A percentile compares a stretch with the other conserved stretches of the same genome.
phyloP scores from a whole-genome alignment of 2,113 vertebrate species.

The Hemicordylus capensis region DNA sequence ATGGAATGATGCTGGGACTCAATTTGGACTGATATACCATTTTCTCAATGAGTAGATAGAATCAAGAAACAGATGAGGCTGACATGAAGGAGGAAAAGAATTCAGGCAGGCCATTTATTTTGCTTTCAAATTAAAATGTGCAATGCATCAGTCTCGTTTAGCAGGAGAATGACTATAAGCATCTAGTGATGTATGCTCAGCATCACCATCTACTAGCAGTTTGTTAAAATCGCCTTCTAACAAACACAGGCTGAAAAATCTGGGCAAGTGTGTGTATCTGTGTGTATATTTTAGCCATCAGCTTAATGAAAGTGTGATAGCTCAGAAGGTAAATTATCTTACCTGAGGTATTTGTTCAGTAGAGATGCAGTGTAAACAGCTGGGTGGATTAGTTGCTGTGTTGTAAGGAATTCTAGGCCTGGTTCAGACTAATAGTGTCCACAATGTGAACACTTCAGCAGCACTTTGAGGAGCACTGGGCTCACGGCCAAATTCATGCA shows the following conservation, averaged over 20 bases:
- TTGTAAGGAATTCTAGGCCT: background rate
- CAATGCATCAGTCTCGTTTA: background rate
- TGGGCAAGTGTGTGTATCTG: background rate
- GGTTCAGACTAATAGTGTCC: background rate
- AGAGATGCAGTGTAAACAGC: background rate
- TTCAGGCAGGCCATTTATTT: background rate
- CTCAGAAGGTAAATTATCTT: constrained; percentile 2
- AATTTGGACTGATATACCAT: background rate
- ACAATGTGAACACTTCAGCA: background rate
- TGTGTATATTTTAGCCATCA: background rate
- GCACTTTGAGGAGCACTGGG: background rate
- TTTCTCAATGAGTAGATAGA: constrained; percentile 1
- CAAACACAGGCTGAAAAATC: constrained; percentile 7
- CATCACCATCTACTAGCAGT: background rate
- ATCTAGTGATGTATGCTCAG: background rate
- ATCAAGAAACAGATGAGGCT: constrained; percentile 1
- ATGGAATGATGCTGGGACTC: background rate
- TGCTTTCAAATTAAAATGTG: constrained; percentile 21
- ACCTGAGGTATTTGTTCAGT: background rate
- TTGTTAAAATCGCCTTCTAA: background rate
- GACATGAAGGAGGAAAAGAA: background rate
- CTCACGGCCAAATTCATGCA: background rate
- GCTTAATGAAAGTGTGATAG: background rate
- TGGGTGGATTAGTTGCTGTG: background rate
- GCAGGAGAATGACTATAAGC: background rate